These are phyloP conservation scores for Schlechtendalia chinensis DNA, from an alignment of 1,140 invertebrate species.

Conservation along the genomic window DNA sequence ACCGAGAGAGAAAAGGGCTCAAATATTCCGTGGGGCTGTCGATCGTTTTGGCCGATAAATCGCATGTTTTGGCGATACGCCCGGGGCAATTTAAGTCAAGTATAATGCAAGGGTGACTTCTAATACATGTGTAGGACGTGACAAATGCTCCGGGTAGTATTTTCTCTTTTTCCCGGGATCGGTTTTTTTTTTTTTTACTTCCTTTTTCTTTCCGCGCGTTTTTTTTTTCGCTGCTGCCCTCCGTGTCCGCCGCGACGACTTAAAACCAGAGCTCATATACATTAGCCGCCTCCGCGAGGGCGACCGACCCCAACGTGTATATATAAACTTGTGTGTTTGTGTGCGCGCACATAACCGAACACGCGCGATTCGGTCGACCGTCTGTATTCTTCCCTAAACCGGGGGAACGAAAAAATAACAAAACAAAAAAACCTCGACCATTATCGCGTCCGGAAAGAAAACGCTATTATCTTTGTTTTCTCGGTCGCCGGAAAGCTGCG, in stretches of 20 bases:
- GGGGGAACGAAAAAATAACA: slow-evolving; percentile 1
- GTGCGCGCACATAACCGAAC: neutral
- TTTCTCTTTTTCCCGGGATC: slow-evolving; percentile 29
- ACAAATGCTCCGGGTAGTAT: slow-evolving; percentile 47
- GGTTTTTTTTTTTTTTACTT: neutral
- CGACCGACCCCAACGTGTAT: neutral
- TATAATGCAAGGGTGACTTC: slow-evolving; percentile 49
- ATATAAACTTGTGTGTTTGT: neutral
- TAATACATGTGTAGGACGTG: slow-evolving; percentile 50
- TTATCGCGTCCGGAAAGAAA: neutral
- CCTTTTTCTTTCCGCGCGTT: neutral
- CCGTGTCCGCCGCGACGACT: neutral
- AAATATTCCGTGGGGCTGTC: slow-evolving; percentile 47
- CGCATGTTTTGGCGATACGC: slow-evolving; percentile 49
- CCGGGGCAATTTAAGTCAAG: slow-evolving; percentile 49
- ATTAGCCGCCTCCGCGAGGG: slow-evolving; percentile 35
- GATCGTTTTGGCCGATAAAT: slow-evolving; percentile 50
- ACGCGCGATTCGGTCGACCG: slow-evolving; percentile 19
- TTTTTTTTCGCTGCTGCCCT: slow-evolving; percentile 4
- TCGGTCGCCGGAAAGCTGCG: too few relatives aligned
- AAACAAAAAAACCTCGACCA: neutral
- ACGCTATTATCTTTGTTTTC: too few relatives aligned
- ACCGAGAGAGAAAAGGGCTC: neutral
- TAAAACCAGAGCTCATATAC: slow-evolving; percentile 47
- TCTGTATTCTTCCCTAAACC: neutral